phyloP scores from a whole-genome alignment of 2,113 vertebrate species.

The Lophura nycthemera region DNA sequence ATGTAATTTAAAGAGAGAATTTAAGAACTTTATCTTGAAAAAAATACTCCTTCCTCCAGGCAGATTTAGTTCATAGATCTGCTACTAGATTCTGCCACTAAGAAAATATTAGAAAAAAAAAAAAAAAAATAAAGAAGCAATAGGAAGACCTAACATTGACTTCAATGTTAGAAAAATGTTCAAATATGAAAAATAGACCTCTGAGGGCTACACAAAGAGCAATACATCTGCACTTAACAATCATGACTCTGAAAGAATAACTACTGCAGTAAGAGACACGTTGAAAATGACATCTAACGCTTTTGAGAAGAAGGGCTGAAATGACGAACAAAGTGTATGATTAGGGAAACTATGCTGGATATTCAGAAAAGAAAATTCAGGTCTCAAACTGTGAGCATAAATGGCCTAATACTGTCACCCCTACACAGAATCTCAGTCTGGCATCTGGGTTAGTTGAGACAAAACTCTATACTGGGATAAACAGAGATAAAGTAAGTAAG shows the following conservation, averaged over 20 bases:
- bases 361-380: background rate
- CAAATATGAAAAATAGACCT: background rate
- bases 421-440: background rate
- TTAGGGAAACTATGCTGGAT: background rate
- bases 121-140: background rate
- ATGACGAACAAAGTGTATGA: background rate
- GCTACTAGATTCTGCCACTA: background rate
- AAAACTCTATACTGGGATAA: background rate
- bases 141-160: background rate
- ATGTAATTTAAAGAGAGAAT: slow-evolving; percentile 22
- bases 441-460: background rate
- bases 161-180: background rate
- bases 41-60: slow-evolving; percentile 2
- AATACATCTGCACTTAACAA: background rate
- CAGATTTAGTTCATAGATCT: background rate
- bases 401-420: background rate
- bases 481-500: background rate
- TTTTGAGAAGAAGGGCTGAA: background rate
- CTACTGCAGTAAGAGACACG: background rate
- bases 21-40: slow-evolving; percentile 27
- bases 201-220: background rate
- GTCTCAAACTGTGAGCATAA: background rate
- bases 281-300: background rate
- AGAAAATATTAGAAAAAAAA: background rate
- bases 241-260: background rate